phyloP scores from a whole-genome alignment of 2,113 vertebrate genomes.

The Clupea harengus region DNA sequence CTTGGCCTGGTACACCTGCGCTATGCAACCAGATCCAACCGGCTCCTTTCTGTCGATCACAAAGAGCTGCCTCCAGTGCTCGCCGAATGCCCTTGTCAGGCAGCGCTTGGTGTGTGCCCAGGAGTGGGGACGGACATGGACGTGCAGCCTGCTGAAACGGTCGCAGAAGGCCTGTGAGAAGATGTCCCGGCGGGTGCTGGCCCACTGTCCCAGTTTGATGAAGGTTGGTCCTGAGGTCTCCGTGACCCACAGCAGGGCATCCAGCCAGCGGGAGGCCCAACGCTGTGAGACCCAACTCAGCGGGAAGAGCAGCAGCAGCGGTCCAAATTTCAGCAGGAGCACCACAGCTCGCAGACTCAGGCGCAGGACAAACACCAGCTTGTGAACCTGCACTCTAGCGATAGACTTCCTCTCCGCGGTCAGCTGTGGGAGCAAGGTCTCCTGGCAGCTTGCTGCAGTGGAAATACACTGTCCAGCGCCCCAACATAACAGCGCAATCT shows the following conservation, averaged over 20 bases:
- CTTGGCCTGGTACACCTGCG: conserved; percentile 89
- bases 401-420: conserved; percentile 57
- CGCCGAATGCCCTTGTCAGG: conserved; percentile 81
- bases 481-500: conserved; percentile 66
- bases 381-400: conserved; percentile 70
- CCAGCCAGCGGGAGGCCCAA: conserved; percentile 72
- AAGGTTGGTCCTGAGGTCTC: conserved; percentile 88
- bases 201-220: conserved; percentile 94
- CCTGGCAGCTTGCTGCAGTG: conserved; percentile 50
- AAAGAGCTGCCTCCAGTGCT: conserved; percentile 77
- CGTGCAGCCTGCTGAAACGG: conserved; percentile 83
- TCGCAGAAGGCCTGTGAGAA: conserved; percentile 86
- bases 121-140: conserved; percentile 80
- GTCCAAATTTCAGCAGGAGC: conserved; percentile 82
- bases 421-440: conserved; percentile 37
- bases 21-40: conserved; percentile 88
- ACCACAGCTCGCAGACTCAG: conserved; percentile 75
- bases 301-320: conserved; percentile 81
- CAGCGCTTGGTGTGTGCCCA: conserved; percentile 84
- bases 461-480: conserved; percentile 48
- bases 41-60: conserved; percentile 81
- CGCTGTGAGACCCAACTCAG: conserved; percentile 72
- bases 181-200: conserved; percentile 89
- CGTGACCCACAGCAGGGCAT: conserved; percentile 80
- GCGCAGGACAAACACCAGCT: conserved; percentile 63